Conservation (phyloP, 2,888 invertebrate species). For the Cephus spinipes region DNA sequence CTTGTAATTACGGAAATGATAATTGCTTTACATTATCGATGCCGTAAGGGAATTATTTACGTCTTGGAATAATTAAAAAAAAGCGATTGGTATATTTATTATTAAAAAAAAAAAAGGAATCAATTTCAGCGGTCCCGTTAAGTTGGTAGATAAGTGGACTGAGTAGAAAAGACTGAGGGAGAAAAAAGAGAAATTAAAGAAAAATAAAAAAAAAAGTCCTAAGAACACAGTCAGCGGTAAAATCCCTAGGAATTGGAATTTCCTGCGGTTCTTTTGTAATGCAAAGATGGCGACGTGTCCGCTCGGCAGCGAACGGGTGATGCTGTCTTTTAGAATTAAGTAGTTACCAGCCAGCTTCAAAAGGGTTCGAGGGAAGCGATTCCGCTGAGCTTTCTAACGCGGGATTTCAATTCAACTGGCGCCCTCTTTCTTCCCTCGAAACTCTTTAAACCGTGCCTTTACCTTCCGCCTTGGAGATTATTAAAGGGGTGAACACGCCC, state of each 20-base stretch:
- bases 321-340: conserved; percentile 57
- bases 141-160: too few relatives aligned
- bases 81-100: too few relatives aligned
- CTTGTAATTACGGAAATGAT: conserved; percentile 52
- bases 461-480: conserved; percentile 46
- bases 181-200: too few relatives aligned
- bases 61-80: too few relatives aligned
- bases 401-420: conserved; percentile 16
- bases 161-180: too few relatives aligned
- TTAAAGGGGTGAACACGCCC: conserved; percentile 55
- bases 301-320: conserved; percentile 27
- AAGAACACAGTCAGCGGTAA: too few relatives aligned
- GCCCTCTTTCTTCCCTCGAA: conserved; percentile 49
- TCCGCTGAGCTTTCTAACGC: not conserved
- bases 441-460: conserved; percentile 52
- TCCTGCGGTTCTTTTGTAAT: conserved; percentile 59
- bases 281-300: conserved; percentile 48
- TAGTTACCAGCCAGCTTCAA: conserved; percentile 53
- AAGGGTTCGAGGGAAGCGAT: conserved; percentile 28
- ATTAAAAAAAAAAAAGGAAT: too few relatives aligned
- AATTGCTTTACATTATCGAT: conserved; percentile 36
- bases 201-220: too few relatives aligned
- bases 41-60: too few relatives aligned
- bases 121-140: too few relatives aligned
- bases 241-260: conserved; percentile 38